Base-by-base conservation (phyloP, 2,888 invertebrate genomes). In the Aphidius colemani region DNA sequence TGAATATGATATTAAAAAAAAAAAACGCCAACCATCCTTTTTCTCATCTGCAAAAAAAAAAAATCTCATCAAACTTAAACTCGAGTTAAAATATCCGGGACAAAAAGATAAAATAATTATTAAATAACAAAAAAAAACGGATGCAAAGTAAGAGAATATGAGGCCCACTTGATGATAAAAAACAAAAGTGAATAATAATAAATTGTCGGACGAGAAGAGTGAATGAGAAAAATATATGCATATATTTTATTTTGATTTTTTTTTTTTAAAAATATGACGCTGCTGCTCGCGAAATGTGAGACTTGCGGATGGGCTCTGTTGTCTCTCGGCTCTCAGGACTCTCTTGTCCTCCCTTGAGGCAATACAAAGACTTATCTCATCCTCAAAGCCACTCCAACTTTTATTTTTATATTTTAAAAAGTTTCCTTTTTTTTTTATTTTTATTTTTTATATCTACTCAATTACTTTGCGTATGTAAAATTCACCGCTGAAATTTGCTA, bases 271-370 rank as follows among this genome's bases (percentile, higher is more conserved):
- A 80, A 79, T 81, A 81, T 81, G 80, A 81, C 77, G 78, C 77
- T 77, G 70, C 71, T 50, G 49, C 63, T 78, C 76, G 79, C 78
- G 81, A 81, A 81, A 81, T 80, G 79, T 80, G 81, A 81, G 79
- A 79, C 75, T 72, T 74, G 72, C 74, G 67, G 70, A 70, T 67
- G 72, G 70, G 74, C 71, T 73, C 73, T 68, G 68, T 72, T 70
- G 74, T 71, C 66, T 69, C 61, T 66, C 68, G 72, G 30, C 30
- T 30, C 30, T 30, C 30, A 30, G 30, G 30, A 30, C 30, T 30
- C 30, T 30, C 30, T 30, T 30, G 30, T 30, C 30, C 64, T 65
- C 67, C 63, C 68, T 65, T 59, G 65, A 67, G 71, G 69, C 74
- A 78, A 4, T 30, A 30, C 77, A 75, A 78, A 79, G 78, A 72